Evolutionary conservation across 2,888 invertebrate genomes (phyloP), one percentile per base, ranked within the genome.

Genomic region (Nudaria mundana): DNA sequence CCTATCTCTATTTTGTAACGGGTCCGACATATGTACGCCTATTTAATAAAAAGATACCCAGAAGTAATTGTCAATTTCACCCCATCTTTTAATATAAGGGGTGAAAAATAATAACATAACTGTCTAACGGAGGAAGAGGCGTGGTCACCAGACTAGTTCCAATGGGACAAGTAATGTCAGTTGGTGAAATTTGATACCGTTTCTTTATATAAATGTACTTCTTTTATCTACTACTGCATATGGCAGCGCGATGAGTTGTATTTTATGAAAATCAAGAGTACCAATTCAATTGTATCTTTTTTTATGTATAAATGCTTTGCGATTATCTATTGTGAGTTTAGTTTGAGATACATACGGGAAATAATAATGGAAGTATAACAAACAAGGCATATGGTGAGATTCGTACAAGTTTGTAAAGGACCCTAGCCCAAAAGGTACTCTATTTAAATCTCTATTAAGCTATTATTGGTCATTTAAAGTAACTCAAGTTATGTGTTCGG

Each of bases 51-150:
- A 40, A 3, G 25, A 41, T 35, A 41, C 3, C n/a, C 37, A 51
- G 2, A 37, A 25, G 14, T 14, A 31, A 44, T 60, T 60, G 54
- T 54, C 18, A 29, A 18, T 41, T 12, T 38, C 45, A 53, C 53
- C 57, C 64, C 41, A 50, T 48, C 37, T 34, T 49, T 52, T 56
- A 62, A 63, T 58, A 63, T 66, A 67, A 65, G 60, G 70, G 70
- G 71, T 66, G 70, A 63, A 63, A n/a, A 56, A 57, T 71, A 71
- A 73, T 55, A 49, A 62, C 49, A 59, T 76, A 81, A 81, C 81
- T 81, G 86, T 65, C 62, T 62, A 54, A 35, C 52, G 49, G 65
- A 76, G 83, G 87, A 88, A 86, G 81, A 78, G 87, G 87, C 83
- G 87, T 81, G 85, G 82, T 71, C 62, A 65, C 67, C 71, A 66